These are phyloP conservation scores for Synanthedon andrenaeformis DNA, from an alignment of 2,888 invertebrate species.

Conservation along the genomic window DNA sequence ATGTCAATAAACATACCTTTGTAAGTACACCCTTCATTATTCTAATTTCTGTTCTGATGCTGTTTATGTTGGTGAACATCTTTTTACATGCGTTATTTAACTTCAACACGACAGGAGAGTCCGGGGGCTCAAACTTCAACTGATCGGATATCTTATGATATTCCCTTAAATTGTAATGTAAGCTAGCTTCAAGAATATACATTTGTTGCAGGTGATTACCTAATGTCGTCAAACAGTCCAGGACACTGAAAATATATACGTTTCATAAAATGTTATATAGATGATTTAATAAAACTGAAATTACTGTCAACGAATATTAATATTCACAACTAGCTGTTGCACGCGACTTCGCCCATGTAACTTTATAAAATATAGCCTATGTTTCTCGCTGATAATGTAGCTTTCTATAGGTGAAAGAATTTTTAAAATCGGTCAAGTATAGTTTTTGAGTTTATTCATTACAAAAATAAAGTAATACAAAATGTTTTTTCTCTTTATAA, in stretches of 20 bases:
- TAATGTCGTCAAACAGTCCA: constrained; percentile 64
- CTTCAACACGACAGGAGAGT: constrained; percentile 30
- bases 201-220: constrained; percentile 70
- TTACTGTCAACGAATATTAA: no score
- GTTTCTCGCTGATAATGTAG: no score
- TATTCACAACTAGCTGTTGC: no score
- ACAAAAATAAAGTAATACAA: no score
- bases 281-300: no score
- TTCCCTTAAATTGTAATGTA: constrained; percentile 64
- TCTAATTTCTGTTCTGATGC: constrained; percentile 33
- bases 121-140: constrained; percentile 45
- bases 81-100: constrained; percentile 28
- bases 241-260: constrained; percentile 49
- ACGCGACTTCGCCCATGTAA: no score
- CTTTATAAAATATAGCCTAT: no score
- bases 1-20: constrained; percentile 25
- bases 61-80: constrained; percentile 30
- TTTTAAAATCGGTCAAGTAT: no score
- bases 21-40: constrained; percentile 30
- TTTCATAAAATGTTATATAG: background rate
- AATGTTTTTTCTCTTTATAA: no score
- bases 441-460: no score
- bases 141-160: constrained; percentile 33
- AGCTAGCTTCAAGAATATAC: constrained; percentile 67
- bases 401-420: no score